These are phyloP conservation scores for Tanypteryx hageni DNA, from an alignment of 2,888 invertebrate species.

Conservation along the genomic window DNA sequence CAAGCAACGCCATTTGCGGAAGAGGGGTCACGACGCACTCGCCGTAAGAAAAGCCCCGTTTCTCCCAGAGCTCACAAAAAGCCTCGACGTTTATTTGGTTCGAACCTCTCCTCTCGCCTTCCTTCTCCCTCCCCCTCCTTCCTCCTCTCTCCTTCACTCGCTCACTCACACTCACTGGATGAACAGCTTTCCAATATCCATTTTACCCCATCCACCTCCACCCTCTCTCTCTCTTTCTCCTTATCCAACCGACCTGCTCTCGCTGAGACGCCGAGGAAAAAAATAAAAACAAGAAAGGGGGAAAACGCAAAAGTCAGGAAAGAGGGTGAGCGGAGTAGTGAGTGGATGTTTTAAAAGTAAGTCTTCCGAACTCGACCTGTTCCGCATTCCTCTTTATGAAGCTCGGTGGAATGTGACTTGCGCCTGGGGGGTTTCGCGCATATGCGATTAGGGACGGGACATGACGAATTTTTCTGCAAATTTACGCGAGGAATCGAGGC, in stretches of 20 bases:
- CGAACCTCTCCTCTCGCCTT: background rate
- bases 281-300: no score
- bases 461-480: background rate
- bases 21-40: background rate
- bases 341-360: background rate
- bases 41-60: background rate
- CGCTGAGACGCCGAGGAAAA: no score
- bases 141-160: background rate
- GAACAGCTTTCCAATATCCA: background rate
- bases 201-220: background rate
- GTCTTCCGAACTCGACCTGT: background rate
- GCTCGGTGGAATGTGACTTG: background rate
- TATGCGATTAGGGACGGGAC: background rate
- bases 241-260: no score
- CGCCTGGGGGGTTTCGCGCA: background rate
- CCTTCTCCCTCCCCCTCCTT: background rate
- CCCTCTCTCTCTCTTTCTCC: background rate
- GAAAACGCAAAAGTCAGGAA: no score
- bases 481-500: background rate
- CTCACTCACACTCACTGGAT: background rate
- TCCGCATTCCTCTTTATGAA: background rate
- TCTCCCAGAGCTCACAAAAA: background rate
- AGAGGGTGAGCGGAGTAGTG: no score
- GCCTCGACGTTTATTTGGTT: background rate
- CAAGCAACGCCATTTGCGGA: slow-evolving; percentile 28